Evolutionary conservation across 1,140 invertebrate genomes (phyloP).

Genomic region (Aphelenchoides fujianensis): DNA sequence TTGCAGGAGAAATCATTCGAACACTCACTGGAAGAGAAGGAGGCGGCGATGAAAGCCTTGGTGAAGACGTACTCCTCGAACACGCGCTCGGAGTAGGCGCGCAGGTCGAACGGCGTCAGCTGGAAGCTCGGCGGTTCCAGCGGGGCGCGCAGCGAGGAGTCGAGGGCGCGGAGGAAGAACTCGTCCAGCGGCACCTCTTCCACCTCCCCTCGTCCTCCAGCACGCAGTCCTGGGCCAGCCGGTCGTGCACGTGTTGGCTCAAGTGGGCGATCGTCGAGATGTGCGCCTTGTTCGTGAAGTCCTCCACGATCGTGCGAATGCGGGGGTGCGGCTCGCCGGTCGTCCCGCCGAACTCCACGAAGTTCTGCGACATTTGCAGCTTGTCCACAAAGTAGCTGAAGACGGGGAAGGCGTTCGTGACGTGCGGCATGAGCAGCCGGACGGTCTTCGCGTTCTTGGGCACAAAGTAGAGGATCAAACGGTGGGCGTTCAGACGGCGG

Average conservation of each 20-base stretch:
- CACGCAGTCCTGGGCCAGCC: background rate
- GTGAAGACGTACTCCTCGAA: slow-evolving; percentile 47
- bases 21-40: slow-evolving; percentile 25
- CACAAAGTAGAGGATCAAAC: slow-evolving; percentile 37
- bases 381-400: slow-evolving; percentile 45
- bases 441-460: slow-evolving; percentile 38
- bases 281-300: slow-evolving; percentile 17
- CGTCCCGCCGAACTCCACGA: slow-evolving; percentile 12
- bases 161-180: slow-evolving; percentile 7
- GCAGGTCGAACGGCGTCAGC: slow-evolving; percentile 31
- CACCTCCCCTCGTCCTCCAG: background rate
- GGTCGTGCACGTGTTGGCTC: slow-evolving; percentile 5
- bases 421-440: slow-evolving; percentile 29
- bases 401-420: slow-evolving; percentile 41
- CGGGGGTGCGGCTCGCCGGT: background rate
- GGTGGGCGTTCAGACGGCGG: slow-evolving; percentile 32
- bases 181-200: slow-evolving; percentile 9
- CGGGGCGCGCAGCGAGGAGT: background rate
- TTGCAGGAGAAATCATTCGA: too few species aligned
- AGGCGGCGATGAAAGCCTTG: slow-evolving; percentile 36
- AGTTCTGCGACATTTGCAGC: slow-evolving; percentile 41
- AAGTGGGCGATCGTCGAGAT: slow-evolving; percentile 10
- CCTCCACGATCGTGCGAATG: slow-evolving; percentile 19
- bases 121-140: slow-evolving; percentile 26
- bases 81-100: slow-evolving; percentile 25